Conservation (phyloP, 2,888 invertebrate species). For the Catocala fraxini region DNA sequence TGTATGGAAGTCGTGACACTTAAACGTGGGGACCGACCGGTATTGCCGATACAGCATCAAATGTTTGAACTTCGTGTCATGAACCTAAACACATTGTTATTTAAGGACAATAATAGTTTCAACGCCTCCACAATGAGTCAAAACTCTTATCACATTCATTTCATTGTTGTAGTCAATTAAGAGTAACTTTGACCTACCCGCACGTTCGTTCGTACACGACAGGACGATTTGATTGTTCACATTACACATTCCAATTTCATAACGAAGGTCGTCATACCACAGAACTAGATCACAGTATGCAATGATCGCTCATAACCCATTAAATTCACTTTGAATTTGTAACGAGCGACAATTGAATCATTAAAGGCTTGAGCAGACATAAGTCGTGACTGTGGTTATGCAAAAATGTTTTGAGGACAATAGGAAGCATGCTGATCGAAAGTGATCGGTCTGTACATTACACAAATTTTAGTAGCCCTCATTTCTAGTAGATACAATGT, state of each 20-base stretch:
- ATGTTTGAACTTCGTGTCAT: conserved; percentile 64
- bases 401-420: conserved; percentile 72
- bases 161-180: not conserved
- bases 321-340: conserved; percentile 67
- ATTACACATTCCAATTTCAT: conserved; percentile 70
- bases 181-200: conserved; percentile 12
- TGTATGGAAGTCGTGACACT: conserved; percentile 78
- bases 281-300: conserved; percentile 79
- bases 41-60: conserved; percentile 65
- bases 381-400: conserved; percentile 80
- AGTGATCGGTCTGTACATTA: conserved; percentile 54
- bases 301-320: conserved; percentile 72
- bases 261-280: conserved; percentile 74
- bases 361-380: conserved; percentile 65
- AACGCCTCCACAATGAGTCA: not conserved
- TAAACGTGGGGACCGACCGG: conserved; percentile 69
- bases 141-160: too few species aligned
- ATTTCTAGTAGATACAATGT: conserved; percentile 39
- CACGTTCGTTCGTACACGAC: conserved; percentile 17
- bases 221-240: conserved; percentile 46
- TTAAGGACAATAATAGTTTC: not conserved
- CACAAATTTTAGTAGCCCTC: conserved; percentile 51
- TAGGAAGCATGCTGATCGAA: conserved; percentile 70
- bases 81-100: conserved; percentile 39
- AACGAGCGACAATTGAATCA: conserved; percentile 73